phyloP scores from a whole-genome alignment of 2,888 invertebrate species.

The Tinea trinotella region DNA sequence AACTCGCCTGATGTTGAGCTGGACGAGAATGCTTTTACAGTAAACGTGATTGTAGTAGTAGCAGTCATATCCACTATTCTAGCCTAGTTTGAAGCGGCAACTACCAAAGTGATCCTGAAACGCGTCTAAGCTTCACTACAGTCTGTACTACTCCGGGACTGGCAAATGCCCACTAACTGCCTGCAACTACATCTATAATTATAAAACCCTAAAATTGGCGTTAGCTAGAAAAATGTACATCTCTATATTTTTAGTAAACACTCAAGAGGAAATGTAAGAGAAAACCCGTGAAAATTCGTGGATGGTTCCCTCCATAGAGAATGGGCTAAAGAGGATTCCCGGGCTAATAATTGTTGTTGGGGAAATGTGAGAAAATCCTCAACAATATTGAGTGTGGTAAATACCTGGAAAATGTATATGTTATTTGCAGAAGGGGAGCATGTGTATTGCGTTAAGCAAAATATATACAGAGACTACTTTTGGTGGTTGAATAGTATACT shows the following conservation, averaged over 20 bases:
- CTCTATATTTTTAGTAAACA: neutral
- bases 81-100: too few species aligned
- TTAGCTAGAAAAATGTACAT: neutral
- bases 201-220: too few species aligned
- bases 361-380: conserved; percentile 50
- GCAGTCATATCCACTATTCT: too few species aligned
- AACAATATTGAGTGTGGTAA: conserved; percentile 64
- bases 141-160: too few species aligned
- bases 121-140: too few species aligned
- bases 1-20: too few species aligned
- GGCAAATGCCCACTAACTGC: too few species aligned
- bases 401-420: conserved; percentile 55
- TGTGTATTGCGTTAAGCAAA: conserved; percentile 19
- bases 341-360: conserved; percentile 56
- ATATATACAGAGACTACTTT: neutral
- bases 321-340: conserved; percentile 49
- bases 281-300: conserved; percentile 40
- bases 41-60: too few species aligned
- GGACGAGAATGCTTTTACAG: too few species aligned
- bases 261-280: conserved; percentile 1
- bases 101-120: too few species aligned
- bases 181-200: too few species aligned
- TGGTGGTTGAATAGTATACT: too few species aligned
- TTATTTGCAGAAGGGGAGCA: conserved; percentile 19
- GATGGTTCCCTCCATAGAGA: conserved; percentile 49